Evolutionary conservation across 2,797 vertebrate species (phyloP), one percentile per base, ranked within the genome.

Genomic region (Tadarida brasiliensis): DNA sequence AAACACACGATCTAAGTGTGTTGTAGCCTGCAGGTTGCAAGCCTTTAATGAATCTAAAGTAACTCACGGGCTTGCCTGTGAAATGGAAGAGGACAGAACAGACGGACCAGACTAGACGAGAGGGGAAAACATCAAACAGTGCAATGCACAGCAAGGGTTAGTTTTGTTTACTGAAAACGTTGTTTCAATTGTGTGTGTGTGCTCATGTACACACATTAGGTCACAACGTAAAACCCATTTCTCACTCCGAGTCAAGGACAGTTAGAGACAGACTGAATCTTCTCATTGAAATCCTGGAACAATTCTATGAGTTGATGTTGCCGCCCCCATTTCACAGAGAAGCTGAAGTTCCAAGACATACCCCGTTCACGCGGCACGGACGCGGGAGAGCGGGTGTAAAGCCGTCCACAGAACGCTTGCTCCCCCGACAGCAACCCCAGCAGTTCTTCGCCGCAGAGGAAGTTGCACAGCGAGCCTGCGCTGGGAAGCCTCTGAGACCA

Each of bases 401-500:
- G 5, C 24, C 28, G 14, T 0, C 26, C 57, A 3, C 35, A 9
- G 33, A 35, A 22, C 8, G 12, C 33, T 30, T 2, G 39, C 61
- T 47, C 9, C 78, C 8, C 12, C 9, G 5, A 1, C 0, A 51
- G 56, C 65, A 97, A 87, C 91, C 74, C 59, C 76, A 59, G 47
- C 94, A 93, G 96, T 94, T 91, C 94, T 96, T 87, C 93, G 94
- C 96, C 90, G 97, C 96, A 67, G 65, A 94, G 85, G 97, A 97
- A 94, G 96, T 96, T 96, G 98, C 97, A 88, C 97, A 92, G 97
- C 91, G 80, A 98, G 97, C 94, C 96, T 95, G 97, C 97, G 87
- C 90, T 7, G 73, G 98, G 89, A 82, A 98, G 97, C 98, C 98
- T 95, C 97, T 24, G 93, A 95, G 98, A 98, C 98, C 98, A 99